These are phyloP conservation scores for Bemisia tabaci DNA, from an alignment of 1,140 invertebrate genomes.

Conservation along the genomic window DNA sequence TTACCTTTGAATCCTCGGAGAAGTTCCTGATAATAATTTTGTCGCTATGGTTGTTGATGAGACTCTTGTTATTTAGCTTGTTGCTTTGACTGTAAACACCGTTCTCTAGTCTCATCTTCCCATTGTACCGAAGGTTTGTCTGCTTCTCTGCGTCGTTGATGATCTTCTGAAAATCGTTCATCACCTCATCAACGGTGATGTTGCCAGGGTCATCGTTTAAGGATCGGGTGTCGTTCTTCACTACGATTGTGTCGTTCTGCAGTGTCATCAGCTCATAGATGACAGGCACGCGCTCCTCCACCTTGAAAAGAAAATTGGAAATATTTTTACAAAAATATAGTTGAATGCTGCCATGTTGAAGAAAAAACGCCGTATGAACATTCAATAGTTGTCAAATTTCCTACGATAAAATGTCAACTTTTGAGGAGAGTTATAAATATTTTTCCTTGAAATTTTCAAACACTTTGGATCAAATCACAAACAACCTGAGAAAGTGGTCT, in stretches of 20 bases:
- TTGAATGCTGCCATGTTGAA: too few relatives aligned
- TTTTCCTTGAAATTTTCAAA: too few relatives aligned
- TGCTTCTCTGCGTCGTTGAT: constrained; percentile 52
- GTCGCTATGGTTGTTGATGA: background rate
- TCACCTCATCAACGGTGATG: constrained; percentile 75
- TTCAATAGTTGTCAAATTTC: too few relatives aligned
- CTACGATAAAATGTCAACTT: too few relatives aligned
- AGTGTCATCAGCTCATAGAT: constrained; percentile 46
- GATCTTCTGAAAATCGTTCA: constrained; percentile 68
- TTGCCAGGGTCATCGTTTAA: constrained; percentile 36
- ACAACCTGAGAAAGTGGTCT: too few relatives aligned
- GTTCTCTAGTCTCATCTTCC: background rate
- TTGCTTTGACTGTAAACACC: background rate
- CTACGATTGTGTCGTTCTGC: constrained; percentile 41
- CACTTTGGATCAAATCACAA: too few relatives aligned
- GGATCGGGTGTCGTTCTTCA: constrained; percentile 24
- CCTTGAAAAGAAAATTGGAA: too few relatives aligned
- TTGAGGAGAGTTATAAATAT: too few relatives aligned
- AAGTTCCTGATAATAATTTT: background rate
- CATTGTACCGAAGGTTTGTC: background rate
- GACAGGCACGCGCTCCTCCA: constrained; percentile 38
- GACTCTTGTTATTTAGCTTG: background rate
- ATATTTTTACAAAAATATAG: too few relatives aligned
- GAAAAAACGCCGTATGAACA: too few relatives aligned
- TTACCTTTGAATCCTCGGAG: background rate